These are phyloP conservation scores for Ovis aries DNA, from an alignment of 2,113 vertebrate genomes.

Conservation along the genomic window ARS-UI_Ramb_v3.0 NC_056068.1:33506501-33507000, in stretches of 20 bases:
- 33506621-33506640: background rate
- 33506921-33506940: background rate
- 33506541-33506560: background rate
- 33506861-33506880: background rate
- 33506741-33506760: background rate
- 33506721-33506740: background rate
- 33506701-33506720: background rate
- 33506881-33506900: background rate
- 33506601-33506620: background rate
- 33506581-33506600: background rate
- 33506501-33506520: background rate
- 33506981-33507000: background rate
- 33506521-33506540: background rate
- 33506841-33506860: background rate
- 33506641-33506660: background rate
- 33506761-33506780: background rate
- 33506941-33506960: background rate
- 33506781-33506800: background rate
- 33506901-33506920: background rate
- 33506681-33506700: background rate
- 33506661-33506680: background rate
- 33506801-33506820: background rate
- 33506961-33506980: background rate
- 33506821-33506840: background rate
- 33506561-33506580: background rate